Evolutionary conservation across 1,140 invertebrate genomes (phyloP), one percentile per base, ranked within the genome.

Genomic region (Streblospio benedicti): DNA sequence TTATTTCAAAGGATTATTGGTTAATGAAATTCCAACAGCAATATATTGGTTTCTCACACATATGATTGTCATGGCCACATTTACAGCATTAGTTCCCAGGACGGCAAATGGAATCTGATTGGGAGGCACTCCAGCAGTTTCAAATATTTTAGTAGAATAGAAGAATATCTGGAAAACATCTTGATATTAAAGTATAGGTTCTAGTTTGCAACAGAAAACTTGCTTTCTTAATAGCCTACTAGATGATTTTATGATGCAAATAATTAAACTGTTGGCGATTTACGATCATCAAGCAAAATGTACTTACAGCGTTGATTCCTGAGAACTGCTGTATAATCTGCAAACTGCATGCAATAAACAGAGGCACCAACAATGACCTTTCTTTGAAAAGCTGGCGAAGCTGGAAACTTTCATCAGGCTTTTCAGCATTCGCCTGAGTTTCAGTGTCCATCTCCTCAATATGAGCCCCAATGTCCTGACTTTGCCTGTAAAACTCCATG

Each of bases 61-160:
- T n/a, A 79, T 62, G 25, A 79, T 35, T 4, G 75, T 76, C 70
- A 76, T 76, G 28, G 69, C 54, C 35, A 78, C 71, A 69, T 76
- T 76, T 41, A 76, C 68, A 3, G 58, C 69, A 9, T 73, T 73
- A 77, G 93, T 90, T 6, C 86, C 90, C 54, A 95, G 81, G 0
- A 91, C 94, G 0, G 91, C 90, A 63, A 85, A 86, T 35, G 86
- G 84, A 2, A 90, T 83, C 5, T 81, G 76, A 0, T 71, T 65
- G 0, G 80, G 72, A 2, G 70, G 74, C 4, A 94, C 72, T 1
- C 83, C 81, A 6, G 89, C 88, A 57, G 81, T 83, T 61, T 75
- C 78, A 73, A 93, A 93, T 51, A 93, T 91, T 28, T 81, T 80
- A 0, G 86, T 89, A 0, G 90, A 93, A 80, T 87, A 94, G 77